Conservation (phyloP, 2,797 vertebrate species). For the Crocidura indochinensis region DNA sequence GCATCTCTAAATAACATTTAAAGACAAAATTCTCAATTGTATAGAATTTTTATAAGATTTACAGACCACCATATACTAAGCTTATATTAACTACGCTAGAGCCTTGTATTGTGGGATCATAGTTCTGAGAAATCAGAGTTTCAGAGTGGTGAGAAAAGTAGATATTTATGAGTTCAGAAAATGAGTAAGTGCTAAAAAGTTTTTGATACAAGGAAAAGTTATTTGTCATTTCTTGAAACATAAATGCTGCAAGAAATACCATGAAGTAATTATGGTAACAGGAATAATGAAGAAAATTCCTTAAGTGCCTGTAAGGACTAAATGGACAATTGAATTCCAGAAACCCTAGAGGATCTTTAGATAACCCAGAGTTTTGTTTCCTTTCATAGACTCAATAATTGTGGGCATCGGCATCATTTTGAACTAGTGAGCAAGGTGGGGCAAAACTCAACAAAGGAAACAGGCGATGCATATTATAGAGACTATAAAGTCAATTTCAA, state of each 20-base stretch:
- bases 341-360: background rate
- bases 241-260: conserved; percentile 19
- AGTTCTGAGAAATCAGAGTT: conserved; percentile 16
- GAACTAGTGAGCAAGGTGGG: conserved; percentile 45
- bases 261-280: background rate
- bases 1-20: conserved; percentile 34
- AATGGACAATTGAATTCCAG: background rate
- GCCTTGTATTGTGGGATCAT: no score
- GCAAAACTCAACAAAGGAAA: conserved; percentile 63
- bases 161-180: conserved; percentile 24
- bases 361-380: background rate
- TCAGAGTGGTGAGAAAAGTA: conserved; percentile 38
- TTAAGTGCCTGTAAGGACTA: background rate
- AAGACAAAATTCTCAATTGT: conserved; percentile 50
- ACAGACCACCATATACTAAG: background rate
- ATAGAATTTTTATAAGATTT: conserved; percentile 36
- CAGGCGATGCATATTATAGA: conserved; percentile 60
- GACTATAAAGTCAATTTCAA: conserved; percentile 74
- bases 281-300: conserved; percentile 21
- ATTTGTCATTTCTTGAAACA: conserved; percentile 31
- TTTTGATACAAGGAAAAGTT: conserved; percentile 2
- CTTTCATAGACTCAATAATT: conserved; percentile 7
- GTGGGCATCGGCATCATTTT: background rate
- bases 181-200: conserved; percentile 19
- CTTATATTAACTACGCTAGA: no score